phyloP scores from a whole-genome alignment of 2,113 vertebrate genomes.

The Pterophyllum scalare region DNA sequence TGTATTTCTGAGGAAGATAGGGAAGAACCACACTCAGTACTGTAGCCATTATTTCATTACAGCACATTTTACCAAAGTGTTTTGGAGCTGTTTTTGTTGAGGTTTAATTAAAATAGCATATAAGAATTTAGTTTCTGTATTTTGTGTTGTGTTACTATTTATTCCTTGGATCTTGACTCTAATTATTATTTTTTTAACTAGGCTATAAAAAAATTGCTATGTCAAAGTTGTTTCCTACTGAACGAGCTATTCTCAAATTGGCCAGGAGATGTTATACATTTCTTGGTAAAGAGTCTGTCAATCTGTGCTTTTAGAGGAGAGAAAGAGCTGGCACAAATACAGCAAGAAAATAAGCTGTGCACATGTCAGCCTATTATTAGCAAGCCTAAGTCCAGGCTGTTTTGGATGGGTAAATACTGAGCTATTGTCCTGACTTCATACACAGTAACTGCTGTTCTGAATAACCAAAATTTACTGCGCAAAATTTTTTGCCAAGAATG shows the following conservation, averaged over 20 bases:
- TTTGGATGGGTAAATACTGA: slow-evolving; percentile 14
- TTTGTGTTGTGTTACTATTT: not conserved
- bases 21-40: not conserved
- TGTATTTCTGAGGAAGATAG: not conserved
- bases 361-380: slow-evolving; percentile 30
- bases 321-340: slow-evolving; percentile 14
- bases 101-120: not conserved
- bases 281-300: slow-evolving; percentile 12
- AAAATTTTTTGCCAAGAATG: not conserved
- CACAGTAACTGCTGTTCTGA: not conserved
- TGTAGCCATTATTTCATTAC: not conserved
- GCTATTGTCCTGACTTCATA: slow-evolving; percentile 27
- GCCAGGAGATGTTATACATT: slow-evolving; percentile 14
- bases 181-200: not conserved
- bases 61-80: not conserved
- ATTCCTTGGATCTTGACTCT: not conserved
- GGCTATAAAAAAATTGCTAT: not conserved
- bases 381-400: not conserved
- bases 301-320: slow-evolving; percentile 19
- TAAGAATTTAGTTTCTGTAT: too few relatives aligned
- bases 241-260: slow-evolving; percentile 20
- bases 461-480: not conserved
- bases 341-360: slow-evolving; percentile 4
- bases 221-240: not conserved
- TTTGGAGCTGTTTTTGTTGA: not conserved